A percentile compares a stretch with the other conserved stretches of the same genome.
Conservation (phyloP, 1,140 invertebrate genomes). For the Drosophila hydei region DNA sequence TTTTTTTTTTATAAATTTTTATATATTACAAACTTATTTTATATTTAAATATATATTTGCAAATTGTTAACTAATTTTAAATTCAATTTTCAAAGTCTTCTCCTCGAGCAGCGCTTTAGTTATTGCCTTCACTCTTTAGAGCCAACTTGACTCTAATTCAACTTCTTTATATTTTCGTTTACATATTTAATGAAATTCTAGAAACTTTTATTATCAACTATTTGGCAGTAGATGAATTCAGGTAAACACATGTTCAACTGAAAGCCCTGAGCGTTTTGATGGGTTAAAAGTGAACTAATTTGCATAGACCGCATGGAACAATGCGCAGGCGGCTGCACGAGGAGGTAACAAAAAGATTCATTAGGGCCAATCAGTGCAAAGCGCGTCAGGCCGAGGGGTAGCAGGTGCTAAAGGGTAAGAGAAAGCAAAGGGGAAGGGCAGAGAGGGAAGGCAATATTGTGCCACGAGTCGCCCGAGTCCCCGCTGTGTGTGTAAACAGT, state of each 20-base stretch:
- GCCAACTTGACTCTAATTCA: too few species aligned
- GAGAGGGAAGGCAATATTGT: neutral
- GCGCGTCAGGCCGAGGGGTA: slow-evolving; percentile 58
- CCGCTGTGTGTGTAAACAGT: slow-evolving; percentile 68
- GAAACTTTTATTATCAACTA: too few species aligned
- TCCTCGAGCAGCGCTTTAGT: too few species aligned
- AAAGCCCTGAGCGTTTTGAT: slow-evolving; percentile 29
- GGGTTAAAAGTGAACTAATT: slow-evolving; percentile 81
- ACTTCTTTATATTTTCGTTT: too few species aligned
- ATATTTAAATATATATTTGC: too few species aligned
- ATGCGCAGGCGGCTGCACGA: slow-evolving; percentile 76
- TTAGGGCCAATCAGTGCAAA: slow-evolving; percentile 81
- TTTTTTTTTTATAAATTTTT: too few species aligned
- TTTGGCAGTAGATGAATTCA: neutral
- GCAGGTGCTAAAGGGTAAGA: slow-evolving; percentile 32
- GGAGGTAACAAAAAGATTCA: slow-evolving; percentile 81
- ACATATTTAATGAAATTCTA: too few species aligned
- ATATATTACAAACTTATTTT: too few species aligned
- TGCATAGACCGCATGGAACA: slow-evolving; percentile 78
- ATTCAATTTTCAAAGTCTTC: too few species aligned
- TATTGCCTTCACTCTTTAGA: too few species aligned
- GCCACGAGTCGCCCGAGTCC: slow-evolving; percentile 30
- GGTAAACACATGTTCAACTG: slow-evolving; percentile 12
- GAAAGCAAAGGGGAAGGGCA: slow-evolving; percentile 5
- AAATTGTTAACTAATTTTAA: too few species aligned